A percentile compares a stretch with the other conserved stretches of the same genome.
Evolutionary conservation across 2,797 vertebrate genomes (phyloP).

Genomic region (Morelia viridis): DNA sequence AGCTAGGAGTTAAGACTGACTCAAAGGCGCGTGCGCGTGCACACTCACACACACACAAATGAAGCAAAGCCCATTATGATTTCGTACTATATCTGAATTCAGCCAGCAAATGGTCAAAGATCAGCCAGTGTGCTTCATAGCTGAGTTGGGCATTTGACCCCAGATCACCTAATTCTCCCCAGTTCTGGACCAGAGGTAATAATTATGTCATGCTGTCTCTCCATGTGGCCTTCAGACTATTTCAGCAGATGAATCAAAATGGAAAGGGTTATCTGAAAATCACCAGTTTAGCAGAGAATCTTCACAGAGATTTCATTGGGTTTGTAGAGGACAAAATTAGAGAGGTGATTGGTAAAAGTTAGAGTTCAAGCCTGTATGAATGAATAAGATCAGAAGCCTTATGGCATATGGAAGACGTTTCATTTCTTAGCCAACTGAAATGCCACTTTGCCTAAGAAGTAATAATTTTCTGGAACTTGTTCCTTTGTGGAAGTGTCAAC

Average conservation of each 20-base stretch:
- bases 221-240: background rate
- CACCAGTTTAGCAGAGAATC: background rate
- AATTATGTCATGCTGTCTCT: background rate
- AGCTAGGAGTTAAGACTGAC: background rate
- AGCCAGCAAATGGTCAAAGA: background rate
- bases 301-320: slow-evolving; percentile 22
- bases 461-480: slow-evolving; percentile 60
- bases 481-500: slow-evolving; percentile 50
- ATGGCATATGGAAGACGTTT: slow-evolving; percentile 50
- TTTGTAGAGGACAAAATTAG: background rate
- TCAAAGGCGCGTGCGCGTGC: background rate
- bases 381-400: slow-evolving; percentile 45
- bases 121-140: background rate
- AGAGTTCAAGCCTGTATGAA: slow-evolving; percentile 23
- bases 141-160: background rate
- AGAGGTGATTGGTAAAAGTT: background rate
- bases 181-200: background rate
- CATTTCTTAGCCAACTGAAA: slow-evolving; percentile 62
- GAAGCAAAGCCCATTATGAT: background rate
- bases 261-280: background rate
- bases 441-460: slow-evolving; percentile 63
- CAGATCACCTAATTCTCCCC: background rate
- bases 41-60: background rate
- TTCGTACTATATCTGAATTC: background rate
- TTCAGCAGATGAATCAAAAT: background rate